These are phyloP conservation scores for Cebus imitator DNA, from an alignment of 2,113 vertebrate genomes.

Conservation along the genomic window DNA sequence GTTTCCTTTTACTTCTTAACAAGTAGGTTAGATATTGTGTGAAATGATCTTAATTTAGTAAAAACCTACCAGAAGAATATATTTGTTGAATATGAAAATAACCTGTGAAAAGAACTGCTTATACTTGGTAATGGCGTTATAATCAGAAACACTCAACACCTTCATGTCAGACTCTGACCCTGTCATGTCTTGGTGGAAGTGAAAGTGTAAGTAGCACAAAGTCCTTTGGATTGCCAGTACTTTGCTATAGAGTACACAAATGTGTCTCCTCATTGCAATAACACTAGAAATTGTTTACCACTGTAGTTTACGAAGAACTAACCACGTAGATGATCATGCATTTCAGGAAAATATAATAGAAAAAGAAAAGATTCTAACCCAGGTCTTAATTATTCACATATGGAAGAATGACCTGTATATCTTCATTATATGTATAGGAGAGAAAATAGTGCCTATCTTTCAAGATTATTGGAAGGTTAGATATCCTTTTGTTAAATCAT, in stretches of 20 bases:
- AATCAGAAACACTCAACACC: neutral
- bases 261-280: neutral
- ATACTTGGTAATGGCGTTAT: neutral
- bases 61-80: neutral
- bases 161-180: neutral
- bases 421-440: neutral
- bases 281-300: neutral
- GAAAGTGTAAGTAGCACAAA: neutral
- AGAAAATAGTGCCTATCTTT: neutral
- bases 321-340: neutral
- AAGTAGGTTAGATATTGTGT: neutral
- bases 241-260: neutral
- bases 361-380: neutral
- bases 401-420: neutral
- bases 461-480: neutral
- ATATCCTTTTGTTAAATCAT: neutral
- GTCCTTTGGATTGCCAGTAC: neutral
- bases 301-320: neutral
- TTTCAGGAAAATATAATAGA: conserved; percentile 1
- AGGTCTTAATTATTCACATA: neutral
- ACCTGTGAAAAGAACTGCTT: neutral
- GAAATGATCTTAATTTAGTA: neutral
- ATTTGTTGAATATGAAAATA: neutral
- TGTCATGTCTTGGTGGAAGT: neutral
- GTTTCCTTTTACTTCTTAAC: neutral